A percentile compares a stretch with the other conserved stretches of the same genome.
Conservation (phyloP, 2,888 invertebrate genomes). For the Eupelmus urozonus region DNA sequence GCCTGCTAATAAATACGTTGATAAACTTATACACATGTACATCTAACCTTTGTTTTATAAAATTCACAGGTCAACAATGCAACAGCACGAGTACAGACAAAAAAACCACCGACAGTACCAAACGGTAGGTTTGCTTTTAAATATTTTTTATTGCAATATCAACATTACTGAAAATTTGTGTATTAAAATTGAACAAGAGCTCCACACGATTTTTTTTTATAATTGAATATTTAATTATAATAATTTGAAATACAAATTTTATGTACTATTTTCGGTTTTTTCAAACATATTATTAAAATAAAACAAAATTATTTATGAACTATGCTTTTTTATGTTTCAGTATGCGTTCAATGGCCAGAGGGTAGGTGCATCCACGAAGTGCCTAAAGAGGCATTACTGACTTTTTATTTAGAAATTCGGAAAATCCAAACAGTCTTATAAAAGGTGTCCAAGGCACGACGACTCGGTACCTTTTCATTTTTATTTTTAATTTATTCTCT, state of each 20-base stretch:
- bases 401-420: conserved; percentile 74
- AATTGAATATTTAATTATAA: neutral
- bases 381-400: conserved; percentile 74
- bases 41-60: conserved; percentile 4
- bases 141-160: neutral
- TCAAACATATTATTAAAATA: neutral
- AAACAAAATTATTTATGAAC: too few species aligned
- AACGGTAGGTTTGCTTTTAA: conserved; percentile 91
- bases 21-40: neutral
- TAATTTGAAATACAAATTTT: conserved; percentile 1
- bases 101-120: conserved; percentile 95
- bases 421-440: conserved; percentile 74
- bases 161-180: neutral
- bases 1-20: conserved; percentile 10
- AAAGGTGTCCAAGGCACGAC: conserved; percentile 70
- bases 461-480: conserved; percentile 49
- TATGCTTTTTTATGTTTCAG: conserved; percentile 77
- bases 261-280: neutral
- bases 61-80: conserved; percentile 97
- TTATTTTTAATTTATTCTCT: too few species aligned
- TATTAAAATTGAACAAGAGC: neutral
- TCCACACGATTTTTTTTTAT: too few species aligned
- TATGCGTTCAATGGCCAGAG: conserved; percentile 95
- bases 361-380: conserved; percentile 81
- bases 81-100: conserved; percentile 99